phyloP scores from a whole-genome alignment of 2,797 vertebrate genomes.

The Anguilla megastoma region DNA sequence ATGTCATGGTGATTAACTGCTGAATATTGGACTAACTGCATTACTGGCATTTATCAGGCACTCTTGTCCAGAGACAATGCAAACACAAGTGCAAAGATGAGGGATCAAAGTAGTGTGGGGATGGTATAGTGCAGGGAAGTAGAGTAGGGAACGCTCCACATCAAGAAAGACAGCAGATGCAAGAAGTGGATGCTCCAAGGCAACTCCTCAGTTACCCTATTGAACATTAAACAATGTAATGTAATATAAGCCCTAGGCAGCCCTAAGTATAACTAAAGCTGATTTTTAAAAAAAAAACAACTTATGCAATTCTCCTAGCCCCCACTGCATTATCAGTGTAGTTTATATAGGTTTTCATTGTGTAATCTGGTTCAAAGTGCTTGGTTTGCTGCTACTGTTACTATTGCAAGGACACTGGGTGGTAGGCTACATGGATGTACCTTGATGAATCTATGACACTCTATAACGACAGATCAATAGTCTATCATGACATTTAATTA shows the following conservation, averaged over 20 bases:
- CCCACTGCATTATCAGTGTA: background rate
- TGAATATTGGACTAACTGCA: too few relatives aligned
- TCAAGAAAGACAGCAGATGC: background rate
- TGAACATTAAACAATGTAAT: background rate
- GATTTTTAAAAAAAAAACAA: background rate
- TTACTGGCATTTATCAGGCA: too few relatives aligned
- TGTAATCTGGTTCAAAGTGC: background rate
- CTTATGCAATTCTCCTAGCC: background rate
- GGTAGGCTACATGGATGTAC: background rate
- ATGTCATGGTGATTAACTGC: too few relatives aligned
- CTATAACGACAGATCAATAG: background rate
- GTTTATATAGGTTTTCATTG: background rate
- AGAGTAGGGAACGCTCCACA: too few relatives aligned
- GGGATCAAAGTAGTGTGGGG: too few relatives aligned
- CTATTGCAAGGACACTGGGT: background rate
- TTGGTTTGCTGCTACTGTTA: background rate
- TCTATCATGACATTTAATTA: too few relatives aligned
- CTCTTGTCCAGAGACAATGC: too few relatives aligned
- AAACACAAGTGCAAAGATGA: too few relatives aligned
- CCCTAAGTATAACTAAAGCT: background rate
- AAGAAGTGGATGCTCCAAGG: background rate
- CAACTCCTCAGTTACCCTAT: background rate
- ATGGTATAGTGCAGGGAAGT: too few relatives aligned
- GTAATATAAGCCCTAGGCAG: background rate
- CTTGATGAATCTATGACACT: background rate